Evolutionary conservation across 2,888 invertebrate genomes (phyloP).

Genomic region (Ormyrus nitidulus): DNA sequence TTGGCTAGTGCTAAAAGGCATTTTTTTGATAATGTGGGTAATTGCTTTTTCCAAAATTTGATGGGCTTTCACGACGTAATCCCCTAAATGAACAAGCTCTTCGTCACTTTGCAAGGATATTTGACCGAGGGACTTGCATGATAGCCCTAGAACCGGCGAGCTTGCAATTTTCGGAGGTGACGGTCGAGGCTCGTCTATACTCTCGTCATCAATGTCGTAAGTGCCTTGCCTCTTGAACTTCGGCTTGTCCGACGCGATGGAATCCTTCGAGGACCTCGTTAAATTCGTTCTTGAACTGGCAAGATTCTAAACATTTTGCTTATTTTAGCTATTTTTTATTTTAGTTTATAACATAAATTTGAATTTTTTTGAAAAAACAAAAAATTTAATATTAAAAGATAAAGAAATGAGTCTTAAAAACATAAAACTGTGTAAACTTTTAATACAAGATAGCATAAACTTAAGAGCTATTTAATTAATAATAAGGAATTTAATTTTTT

Average conservation of each 20-base stretch:
- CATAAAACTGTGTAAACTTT: no score
- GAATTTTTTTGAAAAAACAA: background rate
- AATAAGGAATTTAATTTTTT: no score
- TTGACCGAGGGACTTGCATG: slow-evolving; percentile 63
- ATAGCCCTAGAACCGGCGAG: slow-evolving; percentile 60
- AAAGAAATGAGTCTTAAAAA: no score
- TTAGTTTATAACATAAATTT: no score
- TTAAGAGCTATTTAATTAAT: no score
- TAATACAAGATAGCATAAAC: no score
- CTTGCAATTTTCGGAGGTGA: slow-evolving; percentile 63
- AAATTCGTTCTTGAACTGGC: slow-evolving; percentile 21
- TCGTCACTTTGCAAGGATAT: slow-evolving; percentile 61
- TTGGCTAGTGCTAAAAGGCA: slow-evolving; percentile 42
- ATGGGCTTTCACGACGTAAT: slow-evolving; percentile 60
- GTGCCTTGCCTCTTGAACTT: slow-evolving; percentile 60
- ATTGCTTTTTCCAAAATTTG: slow-evolving; percentile 61
- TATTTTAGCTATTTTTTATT: no score
- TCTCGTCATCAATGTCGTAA: slow-evolving; percentile 59
- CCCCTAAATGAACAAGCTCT: slow-evolving; percentile 55
- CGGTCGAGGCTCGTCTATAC: slow-evolving; percentile 61
- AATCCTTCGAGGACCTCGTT: slow-evolving; percentile 9
- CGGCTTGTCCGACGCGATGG: background rate
- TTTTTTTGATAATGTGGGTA: slow-evolving; percentile 52
- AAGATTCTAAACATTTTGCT: slow-evolving; percentile 7
- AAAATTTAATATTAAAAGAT: slow-evolving; percentile 8